Base-by-base conservation (phyloP, 2,888 invertebrate genomes). In the Pyrrhosoma nymphula region DNA sequence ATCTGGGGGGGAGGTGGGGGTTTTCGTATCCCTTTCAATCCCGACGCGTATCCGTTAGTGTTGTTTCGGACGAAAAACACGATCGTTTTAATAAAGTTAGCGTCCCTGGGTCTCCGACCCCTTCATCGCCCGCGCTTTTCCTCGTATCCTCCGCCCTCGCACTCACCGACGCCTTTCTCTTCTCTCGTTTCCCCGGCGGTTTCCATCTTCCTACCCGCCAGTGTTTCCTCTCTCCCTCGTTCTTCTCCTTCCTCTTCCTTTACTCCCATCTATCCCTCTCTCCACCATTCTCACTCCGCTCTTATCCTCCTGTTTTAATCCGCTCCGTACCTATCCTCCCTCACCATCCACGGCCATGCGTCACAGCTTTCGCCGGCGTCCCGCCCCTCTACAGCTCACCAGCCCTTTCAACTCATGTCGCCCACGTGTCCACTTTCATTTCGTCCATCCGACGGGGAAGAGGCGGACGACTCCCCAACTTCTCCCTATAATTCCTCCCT, bases 401-500 rank as follows among this genome's bases (percentile, higher is more conserved):
- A 82, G 82, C 35, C 82, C 82, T 82, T 39, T 39, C 93, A 63
- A 39, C 60, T 93, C 69, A 63, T 69, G 63, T 60, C 39, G 69
- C 93, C 63, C 63, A 93, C 93, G 47, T 93, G 90, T 91, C 39
- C 35, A 63, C 39, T 63, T 91, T 39, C 89, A 56, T 82, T 82
- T 82, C 82, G 26, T 30, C 82, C 82, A 14, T 82, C 30, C 82
- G 82, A 30, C 35, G 82, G 69, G 47, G 3, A 30, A 82, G 12
- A 30, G 82, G 82, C 35, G 30, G 26, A 30, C 35, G 82, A 47
- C 14, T 14, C 47, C 55, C 63, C 6, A 23, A 10, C 60, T 35
- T 63, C 35, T 18, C 55, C 30, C 60, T 20, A 35, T 69, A 55
- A 35, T 0, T 20, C 35, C 8, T 20, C 23, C 39, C 39, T 3